These are phyloP conservation scores for Crocidura indochinensis DNA, from an alignment of 2,797 vertebrate species.

Conservation along the genomic window DNA sequence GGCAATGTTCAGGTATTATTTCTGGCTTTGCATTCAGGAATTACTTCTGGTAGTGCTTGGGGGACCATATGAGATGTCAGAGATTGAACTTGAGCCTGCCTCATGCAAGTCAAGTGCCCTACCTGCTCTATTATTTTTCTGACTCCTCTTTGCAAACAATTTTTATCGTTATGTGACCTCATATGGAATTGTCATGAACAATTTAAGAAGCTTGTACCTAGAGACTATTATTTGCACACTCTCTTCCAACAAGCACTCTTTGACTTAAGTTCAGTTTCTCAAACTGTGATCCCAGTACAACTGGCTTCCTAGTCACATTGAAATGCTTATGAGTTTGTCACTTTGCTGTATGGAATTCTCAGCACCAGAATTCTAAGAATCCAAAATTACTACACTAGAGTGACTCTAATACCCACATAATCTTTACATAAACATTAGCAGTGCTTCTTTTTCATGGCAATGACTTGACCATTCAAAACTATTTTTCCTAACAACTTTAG, in stretches of 20 bases:
- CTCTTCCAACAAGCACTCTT: background rate
- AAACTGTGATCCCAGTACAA: background rate
- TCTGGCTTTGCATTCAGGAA: too few relatives aligned
- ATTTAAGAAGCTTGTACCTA: too few relatives aligned
- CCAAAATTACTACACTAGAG: background rate
- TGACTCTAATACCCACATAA: background rate
- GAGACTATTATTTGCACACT: background rate
- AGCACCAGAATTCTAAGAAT: background rate
- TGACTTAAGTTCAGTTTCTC: constrained; percentile 29
- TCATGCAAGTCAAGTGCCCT: too few relatives aligned
- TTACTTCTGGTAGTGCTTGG: too few relatives aligned
- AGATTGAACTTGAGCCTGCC: too few relatives aligned
- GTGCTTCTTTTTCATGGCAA: constrained; percentile 16
- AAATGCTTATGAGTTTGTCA: constrained; percentile 48
- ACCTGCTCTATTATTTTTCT: too few relatives aligned
- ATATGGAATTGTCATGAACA: too few relatives aligned
- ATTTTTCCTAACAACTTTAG: constrained; percentile 40
- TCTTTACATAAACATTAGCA: background rate
- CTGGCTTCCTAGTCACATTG: constrained; percentile 34
- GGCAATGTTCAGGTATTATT: too few relatives aligned
- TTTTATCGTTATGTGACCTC: too few relatives aligned
- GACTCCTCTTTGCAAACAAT: too few relatives aligned
- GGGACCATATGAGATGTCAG: too few relatives aligned
- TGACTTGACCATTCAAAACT: constrained; percentile 1
- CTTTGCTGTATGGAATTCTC: background rate